Conservation (phyloP, 2,113 vertebrate genomes). For the Otis tarda region DNA sequence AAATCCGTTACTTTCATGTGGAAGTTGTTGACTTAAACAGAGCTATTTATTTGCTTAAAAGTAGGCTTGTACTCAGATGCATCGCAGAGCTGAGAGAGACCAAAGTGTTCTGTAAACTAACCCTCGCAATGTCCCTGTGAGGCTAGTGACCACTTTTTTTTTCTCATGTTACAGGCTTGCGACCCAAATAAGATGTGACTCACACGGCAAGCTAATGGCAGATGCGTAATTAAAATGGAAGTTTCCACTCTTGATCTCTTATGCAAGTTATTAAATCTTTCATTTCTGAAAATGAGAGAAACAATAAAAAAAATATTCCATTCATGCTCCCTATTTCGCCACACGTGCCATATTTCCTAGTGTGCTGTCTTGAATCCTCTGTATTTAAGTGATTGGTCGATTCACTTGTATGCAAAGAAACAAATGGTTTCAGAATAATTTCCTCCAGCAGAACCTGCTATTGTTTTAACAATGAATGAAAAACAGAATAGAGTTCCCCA, state of each 20-base stretch:
- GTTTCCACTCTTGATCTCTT: neutral
- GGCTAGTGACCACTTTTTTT: neutral
- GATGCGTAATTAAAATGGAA: neutral
- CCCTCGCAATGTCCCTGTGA: neutral
- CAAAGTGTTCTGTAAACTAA: neutral
- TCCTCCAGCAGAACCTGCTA: neutral
- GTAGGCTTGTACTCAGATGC: neutral
- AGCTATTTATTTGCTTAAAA: conserved; percentile 30
- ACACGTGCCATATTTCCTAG: accelerated
- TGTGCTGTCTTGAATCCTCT: neutral
- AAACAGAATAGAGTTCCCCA: neutral
- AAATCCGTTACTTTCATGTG: neutral
- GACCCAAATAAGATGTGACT: neutral
- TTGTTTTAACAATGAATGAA: neutral
- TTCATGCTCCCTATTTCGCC: neutral
- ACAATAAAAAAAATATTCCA: neutral
- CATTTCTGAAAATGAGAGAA: neutral
- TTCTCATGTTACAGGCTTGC: neutral
- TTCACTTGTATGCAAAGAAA: neutral
- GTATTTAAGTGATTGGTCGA: neutral
- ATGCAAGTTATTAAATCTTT: neutral
- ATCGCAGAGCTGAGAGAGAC: neutral
- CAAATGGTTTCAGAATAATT: neutral
- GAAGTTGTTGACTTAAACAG: neutral
- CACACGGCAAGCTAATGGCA: neutral